Evolutionary conservation across 2,888 invertebrate species (phyloP).

Genomic region (Dasysyrphus albostriatus): DNA sequence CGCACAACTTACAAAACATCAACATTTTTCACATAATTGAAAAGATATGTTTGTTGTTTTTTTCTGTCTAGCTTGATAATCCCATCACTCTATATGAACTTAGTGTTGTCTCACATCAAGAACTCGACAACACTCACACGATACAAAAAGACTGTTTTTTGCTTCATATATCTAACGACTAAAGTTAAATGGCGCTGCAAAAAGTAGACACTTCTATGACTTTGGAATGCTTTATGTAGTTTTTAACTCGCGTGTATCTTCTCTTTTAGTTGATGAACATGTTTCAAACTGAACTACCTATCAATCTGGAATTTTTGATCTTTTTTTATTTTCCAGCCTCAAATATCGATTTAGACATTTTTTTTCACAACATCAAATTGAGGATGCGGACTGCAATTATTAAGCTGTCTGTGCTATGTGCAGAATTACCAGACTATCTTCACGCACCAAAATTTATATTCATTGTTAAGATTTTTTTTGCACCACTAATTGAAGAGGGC

Average conservation of each 20-base stretch:
- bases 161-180: background rate
- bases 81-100: background rate
- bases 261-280: constrained; percentile 19
- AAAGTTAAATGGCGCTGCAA: constrained; percentile 25
- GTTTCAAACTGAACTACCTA: constrained; percentile 22
- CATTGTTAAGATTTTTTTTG: background rate
- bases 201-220: background rate
- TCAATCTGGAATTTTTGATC: constrained; percentile 29
- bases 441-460: constrained; percentile 19
- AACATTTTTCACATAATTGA: constrained; percentile 57
- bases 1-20: constrained; percentile 35
- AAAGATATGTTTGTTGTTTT: constrained; percentile 43
- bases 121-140: constrained; percentile 48
- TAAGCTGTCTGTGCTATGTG: background rate
- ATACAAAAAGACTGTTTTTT: background rate
- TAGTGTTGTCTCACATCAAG: constrained; percentile 29
- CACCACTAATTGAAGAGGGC: background rate
- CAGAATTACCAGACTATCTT: background rate
- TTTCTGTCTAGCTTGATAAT: constrained; percentile 13
- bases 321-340: background rate
- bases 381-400: background rate
- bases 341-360: background rate
- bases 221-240: constrained; percentile 10
- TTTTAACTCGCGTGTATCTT: background rate
- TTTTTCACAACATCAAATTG: background rate